phyloP scores from a whole-genome alignment of 2,113 vertebrate species.

The Spilogale gracilis region DNA sequence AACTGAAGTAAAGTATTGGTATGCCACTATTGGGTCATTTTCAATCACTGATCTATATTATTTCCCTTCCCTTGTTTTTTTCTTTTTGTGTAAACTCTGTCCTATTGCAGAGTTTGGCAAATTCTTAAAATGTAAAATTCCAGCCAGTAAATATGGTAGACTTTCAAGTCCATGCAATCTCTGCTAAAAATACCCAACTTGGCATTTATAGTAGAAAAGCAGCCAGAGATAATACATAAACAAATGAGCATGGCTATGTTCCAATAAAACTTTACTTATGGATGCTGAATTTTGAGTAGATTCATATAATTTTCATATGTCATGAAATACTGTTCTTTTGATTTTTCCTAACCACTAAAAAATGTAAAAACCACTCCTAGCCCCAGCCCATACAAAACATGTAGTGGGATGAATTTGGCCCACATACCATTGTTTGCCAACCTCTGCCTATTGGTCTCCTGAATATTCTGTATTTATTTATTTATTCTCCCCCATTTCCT shows the following conservation, averaged over 20 bases:
- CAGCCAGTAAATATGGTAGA: not conserved
- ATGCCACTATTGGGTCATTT: not conserved
- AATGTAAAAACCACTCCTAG: not conserved
- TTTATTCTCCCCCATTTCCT: too few relatives aligned
- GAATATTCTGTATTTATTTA: slow-evolving; percentile 19
- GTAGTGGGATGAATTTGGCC: not conserved
- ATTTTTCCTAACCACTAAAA: not conserved
- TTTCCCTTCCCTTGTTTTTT: not conserved
- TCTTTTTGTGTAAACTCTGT: slow-evolving; percentile 30
- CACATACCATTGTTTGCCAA: not conserved
- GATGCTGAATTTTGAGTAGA: not conserved
- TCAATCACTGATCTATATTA: not conserved
- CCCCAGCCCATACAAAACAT: not conserved
- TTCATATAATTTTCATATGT: not conserved
- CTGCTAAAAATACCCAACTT: not conserved
- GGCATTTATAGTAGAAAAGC: not conserved
- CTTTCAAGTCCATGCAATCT: not conserved
- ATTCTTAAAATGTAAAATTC: not conserved
- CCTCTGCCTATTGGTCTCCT: not conserved
- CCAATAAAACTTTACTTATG: not conserved
- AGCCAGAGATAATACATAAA: not conserved
- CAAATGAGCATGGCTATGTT: not conserved
- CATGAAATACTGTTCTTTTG: not conserved
- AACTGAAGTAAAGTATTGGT: not conserved
- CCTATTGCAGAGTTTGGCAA: not conserved